Evolutionary conservation across 2,797 vertebrate genomes (phyloP).

Genomic region (Chaetophractus vellerosus): DNA sequence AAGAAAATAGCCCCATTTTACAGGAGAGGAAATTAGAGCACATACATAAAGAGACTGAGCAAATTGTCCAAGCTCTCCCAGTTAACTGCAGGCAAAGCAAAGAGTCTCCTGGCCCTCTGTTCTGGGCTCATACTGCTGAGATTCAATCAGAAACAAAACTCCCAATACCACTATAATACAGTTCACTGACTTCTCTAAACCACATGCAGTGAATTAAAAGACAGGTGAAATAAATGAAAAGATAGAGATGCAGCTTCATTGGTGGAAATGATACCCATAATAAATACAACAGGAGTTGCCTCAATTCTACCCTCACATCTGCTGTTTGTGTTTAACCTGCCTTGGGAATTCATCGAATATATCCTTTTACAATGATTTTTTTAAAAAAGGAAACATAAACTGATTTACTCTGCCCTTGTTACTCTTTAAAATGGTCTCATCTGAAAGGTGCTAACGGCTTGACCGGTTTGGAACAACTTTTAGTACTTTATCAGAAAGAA

Average conservation of each 20-base stretch:
- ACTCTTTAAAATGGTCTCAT: constrained; percentile 55
- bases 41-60: rapidly evolving
- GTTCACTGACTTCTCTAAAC: neutral
- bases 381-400: constrained; percentile 84
- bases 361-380: constrained; percentile 15
- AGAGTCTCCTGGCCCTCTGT: neutral
- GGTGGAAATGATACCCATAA: constrained; percentile 83
- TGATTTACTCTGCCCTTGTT: constrained; percentile 59
- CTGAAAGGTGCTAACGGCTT: constrained; percentile 22
- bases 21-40: neutral
- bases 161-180: neutral
- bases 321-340: constrained; percentile 86
- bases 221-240: constrained; percentile 70
- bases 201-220: constrained; percentile 49
- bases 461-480: constrained; percentile 70
- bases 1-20: neutral
- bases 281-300: constrained; percentile 79
- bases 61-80: neutral
- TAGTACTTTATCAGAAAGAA: constrained; percentile 72
- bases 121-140: neutral
- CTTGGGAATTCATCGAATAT: neutral
- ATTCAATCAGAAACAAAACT: constrained; percentile 33
- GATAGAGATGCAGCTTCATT: constrained; percentile 77
- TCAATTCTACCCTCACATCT: constrained; percentile 85
- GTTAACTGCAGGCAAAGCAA: neutral